Base-by-base conservation (phyloP, 2,113 vertebrate genomes). In the Hippopotamus amphibius region DNA sequence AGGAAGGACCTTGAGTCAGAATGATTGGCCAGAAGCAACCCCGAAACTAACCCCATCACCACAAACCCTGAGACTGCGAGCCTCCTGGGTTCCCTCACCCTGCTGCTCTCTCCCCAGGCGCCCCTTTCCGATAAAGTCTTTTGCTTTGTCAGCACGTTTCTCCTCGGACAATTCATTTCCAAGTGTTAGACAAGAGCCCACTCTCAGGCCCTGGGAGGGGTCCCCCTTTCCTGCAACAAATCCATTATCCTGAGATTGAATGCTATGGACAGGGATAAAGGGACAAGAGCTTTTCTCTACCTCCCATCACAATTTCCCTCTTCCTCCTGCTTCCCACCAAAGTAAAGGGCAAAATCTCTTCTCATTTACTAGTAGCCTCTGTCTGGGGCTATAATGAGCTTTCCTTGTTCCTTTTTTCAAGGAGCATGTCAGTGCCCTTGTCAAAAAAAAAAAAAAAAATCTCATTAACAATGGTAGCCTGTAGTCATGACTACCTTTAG, bases 341-440 rank as follows among this genome's bases (percentile, higher is more conserved):
- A 94, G 79, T 88, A 95, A 93, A 96, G 24, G 79, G 50, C 50
- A 72, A 95, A 92, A 69, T 76, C 55, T 85, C 50, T 57, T 59
- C 63, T 94, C 66, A 59, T 94, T 93, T 95, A 66, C 74, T 71
- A 48, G n/a, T 74, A 92, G 48, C 79, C 77, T 96, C 86, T 89
- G 86, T 37, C 81, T 95, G 13, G 24, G 26, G 55, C 69, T 61
- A 19, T 93, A 95, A 96, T 93, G 57, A 97, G 77, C 24, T 74
- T 81, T 94, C n/a, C 46, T 91, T 87, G 55, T 55, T 61, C 79
- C 33, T 93, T 68, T 81, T 74, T 50, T 86, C 82, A 80, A 91
- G 85, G 63, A 93, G 22, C 55, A 83, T 83, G 4, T 92, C 59
- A 3, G 55, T 68, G 74, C 17, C 37, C 83, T 97, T 92, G 63